Conservation (phyloP, 2,888 invertebrate species). For the Rhamnusium bicolor region DNA sequence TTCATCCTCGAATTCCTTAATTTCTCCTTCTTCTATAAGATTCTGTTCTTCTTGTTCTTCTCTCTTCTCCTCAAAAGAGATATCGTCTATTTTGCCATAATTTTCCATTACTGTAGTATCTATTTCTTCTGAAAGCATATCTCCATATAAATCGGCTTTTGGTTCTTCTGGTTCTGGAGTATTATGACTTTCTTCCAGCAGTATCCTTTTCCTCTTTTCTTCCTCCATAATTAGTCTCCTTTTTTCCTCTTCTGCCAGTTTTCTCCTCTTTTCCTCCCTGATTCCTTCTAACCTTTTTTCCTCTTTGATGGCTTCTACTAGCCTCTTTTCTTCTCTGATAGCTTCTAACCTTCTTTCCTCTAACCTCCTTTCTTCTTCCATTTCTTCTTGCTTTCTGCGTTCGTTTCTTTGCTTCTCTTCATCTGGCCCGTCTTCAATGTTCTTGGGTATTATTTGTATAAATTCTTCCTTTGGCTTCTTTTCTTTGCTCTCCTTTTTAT, state of each 20-base stretch:
- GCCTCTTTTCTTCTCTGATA: conserved; percentile 71
- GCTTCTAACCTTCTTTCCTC: conserved; percentile 73
- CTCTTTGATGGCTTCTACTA: conserved; percentile 72
- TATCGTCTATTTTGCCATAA: conserved; percentile 71
- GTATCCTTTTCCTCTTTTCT: conserved; percentile 72
- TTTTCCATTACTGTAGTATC: conserved; percentile 76
- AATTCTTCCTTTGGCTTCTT: conserved; percentile 64
- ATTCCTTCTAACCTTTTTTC: conserved; percentile 73
- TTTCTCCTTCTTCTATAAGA: conserved; percentile 53
- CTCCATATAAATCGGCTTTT: conserved; percentile 73
- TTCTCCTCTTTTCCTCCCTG: conserved; percentile 68
- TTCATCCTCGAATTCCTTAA: conserved; percentile 67
- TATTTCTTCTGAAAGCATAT: conserved; percentile 73
- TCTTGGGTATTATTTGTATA: conserved; percentile 59
- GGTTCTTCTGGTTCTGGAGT: conserved; percentile 45
- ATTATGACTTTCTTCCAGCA: not conserved
- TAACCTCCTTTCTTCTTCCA: conserved; percentile 65
- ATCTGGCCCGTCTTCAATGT: conserved; percentile 64
- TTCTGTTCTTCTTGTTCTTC: conserved; percentile 48
- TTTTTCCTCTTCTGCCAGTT: conserved; percentile 70
- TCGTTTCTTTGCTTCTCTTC: conserved; percentile 48
- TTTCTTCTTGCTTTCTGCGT: conserved; percentile 50
- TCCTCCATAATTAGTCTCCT: conserved; percentile 70
- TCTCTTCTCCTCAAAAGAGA: conserved; percentile 34
- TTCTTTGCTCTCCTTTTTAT: conserved; percentile 65